A percentile compares a stretch with the other conserved stretches of the same genome.
These are phyloP conservation scores for Onychostruthus taczanowskii DNA, from an alignment of 2,113 vertebrate genomes.

Conservation along the genomic window DNA sequence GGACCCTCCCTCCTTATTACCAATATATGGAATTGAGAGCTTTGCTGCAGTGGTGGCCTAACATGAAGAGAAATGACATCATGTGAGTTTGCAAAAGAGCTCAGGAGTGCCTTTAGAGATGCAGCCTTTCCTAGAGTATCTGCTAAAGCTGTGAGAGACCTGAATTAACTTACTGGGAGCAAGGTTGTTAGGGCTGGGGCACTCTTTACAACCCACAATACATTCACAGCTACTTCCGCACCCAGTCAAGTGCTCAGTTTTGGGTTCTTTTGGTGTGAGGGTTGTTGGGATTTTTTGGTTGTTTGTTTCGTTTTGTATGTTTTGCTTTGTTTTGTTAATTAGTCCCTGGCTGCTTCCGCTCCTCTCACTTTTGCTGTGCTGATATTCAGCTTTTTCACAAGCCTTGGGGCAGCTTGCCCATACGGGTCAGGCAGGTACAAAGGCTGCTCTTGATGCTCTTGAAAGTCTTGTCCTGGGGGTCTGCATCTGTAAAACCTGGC, in stretches of 20 bases:
- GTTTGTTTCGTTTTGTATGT: not conserved
- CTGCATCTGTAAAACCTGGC: constrained; percentile 42
- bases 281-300: not conserved
- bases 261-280: not conserved
- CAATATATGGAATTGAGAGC: fast-evolving
- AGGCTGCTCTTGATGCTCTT: not conserved
- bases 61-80: not conserved
- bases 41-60: not conserved
- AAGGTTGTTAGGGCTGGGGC: not conserved
- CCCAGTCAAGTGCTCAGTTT: fast-evolving
- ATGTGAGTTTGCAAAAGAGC: not conserved
- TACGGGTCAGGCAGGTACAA: not conserved
- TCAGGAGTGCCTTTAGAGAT: not conserved
- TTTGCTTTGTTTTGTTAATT: not conserved
- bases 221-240: not conserved
- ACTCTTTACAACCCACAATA: not conserved
- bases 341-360: not conserved
- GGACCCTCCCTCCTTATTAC: not conserved
- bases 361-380: not conserved
- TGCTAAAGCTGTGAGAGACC: not conserved
- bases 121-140: not conserved
- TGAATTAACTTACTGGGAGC: not conserved
- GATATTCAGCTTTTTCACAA: not conserved
- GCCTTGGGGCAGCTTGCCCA: not conserved
- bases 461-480: constrained; percentile 31